Evolutionary conservation across 2,888 invertebrate species (phyloP).

Genomic region (Protonemura montana): DNA sequence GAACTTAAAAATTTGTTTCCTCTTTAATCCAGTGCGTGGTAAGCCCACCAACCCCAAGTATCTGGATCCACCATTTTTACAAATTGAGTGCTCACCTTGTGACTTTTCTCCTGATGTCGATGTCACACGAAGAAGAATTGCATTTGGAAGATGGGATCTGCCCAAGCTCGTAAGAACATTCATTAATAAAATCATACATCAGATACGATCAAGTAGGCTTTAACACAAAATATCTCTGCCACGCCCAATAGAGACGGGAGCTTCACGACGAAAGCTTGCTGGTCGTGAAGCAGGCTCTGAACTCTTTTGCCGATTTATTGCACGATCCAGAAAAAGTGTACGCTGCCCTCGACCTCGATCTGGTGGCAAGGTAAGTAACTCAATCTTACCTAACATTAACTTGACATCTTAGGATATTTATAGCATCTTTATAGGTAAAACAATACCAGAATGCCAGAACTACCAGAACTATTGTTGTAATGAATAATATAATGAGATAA

Average conservation of each 20-base stretch:
- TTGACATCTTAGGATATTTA: too few relatives aligned
- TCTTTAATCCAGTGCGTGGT: not conserved
- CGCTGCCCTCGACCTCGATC: conserved; percentile 58
- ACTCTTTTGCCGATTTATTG: conserved; percentile 59
- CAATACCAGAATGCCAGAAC: too few relatives aligned
- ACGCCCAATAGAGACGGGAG: conserved; percentile 56
- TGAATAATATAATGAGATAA: too few relatives aligned
- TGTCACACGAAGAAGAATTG: conserved; percentile 58
- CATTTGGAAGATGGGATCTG: conserved; percentile 60
- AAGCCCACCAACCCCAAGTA: conserved; percentile 53
- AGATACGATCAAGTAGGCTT: too few relatives aligned
- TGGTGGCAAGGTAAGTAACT: conserved; percentile 56
- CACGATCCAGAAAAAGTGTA: conserved; percentile 60
- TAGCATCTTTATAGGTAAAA: too few relatives aligned
- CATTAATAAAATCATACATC: conserved; percentile 36
- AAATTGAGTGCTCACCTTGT: conserved; percentile 58
- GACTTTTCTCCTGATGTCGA: conserved; percentile 59
- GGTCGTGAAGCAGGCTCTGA: conserved; percentile 58
- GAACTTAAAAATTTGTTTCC: too few relatives aligned
- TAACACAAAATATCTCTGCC: too few relatives aligned
- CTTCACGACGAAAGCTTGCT: conserved; percentile 56
- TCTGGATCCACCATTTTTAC: conserved; percentile 55
- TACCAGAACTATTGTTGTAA: too few relatives aligned
- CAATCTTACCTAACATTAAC: too few relatives aligned
- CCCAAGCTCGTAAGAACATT: conserved; percentile 57